A percentile compares a stretch with the other conserved stretches of the same genome.
Conservation (phyloP, 2,888 invertebrate species). For the Prosopocoilus inquinatus region DNA sequence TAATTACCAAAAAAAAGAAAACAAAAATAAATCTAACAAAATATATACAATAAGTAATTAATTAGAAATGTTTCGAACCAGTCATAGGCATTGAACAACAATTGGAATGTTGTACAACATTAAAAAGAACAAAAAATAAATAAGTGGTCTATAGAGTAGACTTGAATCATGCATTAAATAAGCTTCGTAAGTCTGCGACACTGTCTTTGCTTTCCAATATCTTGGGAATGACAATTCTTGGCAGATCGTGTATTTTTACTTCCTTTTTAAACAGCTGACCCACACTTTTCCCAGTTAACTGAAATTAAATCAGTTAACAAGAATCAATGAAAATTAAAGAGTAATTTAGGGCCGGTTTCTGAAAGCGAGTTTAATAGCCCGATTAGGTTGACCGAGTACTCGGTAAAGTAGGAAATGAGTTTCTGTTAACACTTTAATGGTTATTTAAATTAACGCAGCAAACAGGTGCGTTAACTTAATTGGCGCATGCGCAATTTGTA, state of each 20-base stretch:
- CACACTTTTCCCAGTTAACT: conserved; percentile 81
- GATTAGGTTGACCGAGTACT: no score
- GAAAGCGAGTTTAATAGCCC: no score
- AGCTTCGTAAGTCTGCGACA: conserved; percentile 43
- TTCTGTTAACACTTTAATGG: no score
- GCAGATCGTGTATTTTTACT: conserved; percentile 81
- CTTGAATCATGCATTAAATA: conserved; percentile 39
- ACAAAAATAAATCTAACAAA: conserved; percentile 21
- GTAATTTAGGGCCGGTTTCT: no score
- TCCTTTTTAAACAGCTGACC: conserved; percentile 87
- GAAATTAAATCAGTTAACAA: conserved; percentile 38
- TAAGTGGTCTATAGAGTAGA: conserved; percentile 17
- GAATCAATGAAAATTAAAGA: background rate
- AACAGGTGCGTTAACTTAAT: no score
- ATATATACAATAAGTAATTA: conserved; percentile 23
- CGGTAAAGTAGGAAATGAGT: no score
- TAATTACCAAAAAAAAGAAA: conserved; percentile 17
- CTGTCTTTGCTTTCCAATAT: conserved; percentile 41
- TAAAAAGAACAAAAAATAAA: conserved; percentile 23
- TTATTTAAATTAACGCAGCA: no score
- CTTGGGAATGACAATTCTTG: conserved; percentile 60
- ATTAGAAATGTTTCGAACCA: conserved; percentile 22
- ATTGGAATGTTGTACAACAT: conserved; percentile 29
- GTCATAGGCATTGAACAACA: conserved; percentile 27
- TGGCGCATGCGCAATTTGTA: no score